Percentiles rank a stretch among this genome's conserved stretches.
phyloP scores from a whole-genome alignment of 2,797 vertebrate genomes.

The Cirrhinus molitorella region DNA sequence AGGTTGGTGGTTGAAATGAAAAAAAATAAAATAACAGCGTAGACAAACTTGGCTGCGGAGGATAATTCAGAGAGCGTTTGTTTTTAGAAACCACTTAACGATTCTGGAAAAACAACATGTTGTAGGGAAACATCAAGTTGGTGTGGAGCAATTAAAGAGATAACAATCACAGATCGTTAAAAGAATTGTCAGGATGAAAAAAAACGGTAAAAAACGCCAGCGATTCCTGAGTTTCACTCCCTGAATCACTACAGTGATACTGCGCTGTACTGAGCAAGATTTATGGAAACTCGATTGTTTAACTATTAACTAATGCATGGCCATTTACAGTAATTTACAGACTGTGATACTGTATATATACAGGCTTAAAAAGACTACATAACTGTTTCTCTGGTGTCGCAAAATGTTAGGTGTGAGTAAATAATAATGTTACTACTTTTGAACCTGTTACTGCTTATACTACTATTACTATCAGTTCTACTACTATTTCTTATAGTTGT shows the following conservation, averaged over 20 bases:
- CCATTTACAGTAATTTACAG: background rate
- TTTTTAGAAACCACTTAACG: conserved; percentile 33
- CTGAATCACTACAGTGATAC: background rate
- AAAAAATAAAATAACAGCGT: conserved; percentile 43
- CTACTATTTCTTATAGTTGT: background rate
- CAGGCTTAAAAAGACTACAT: background rate
- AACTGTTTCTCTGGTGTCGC: background rate
- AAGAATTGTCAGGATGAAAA: conserved; percentile 19
- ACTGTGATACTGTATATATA: background rate
- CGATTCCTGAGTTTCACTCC: background rate
- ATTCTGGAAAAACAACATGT: conserved; percentile 3
- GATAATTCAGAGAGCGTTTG: background rate
- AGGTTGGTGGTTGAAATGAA: conserved; percentile 57
- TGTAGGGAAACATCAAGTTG: background rate
- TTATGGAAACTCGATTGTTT: background rate
- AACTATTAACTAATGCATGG: background rate
- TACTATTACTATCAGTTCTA: conserved; percentile 1
- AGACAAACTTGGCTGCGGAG: conserved; percentile 46
- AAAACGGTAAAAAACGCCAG: background rate
- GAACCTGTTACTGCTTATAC: background rate
- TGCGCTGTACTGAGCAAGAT: background rate
- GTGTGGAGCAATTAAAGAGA: conserved; percentile 14
- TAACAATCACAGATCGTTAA: conserved; percentile 11
- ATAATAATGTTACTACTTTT: background rate
- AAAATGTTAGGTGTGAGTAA: background rate